Evolutionary conservation across 2,888 invertebrate genomes (phyloP).

Genomic region (Pantelozetes paolii): DNA sequence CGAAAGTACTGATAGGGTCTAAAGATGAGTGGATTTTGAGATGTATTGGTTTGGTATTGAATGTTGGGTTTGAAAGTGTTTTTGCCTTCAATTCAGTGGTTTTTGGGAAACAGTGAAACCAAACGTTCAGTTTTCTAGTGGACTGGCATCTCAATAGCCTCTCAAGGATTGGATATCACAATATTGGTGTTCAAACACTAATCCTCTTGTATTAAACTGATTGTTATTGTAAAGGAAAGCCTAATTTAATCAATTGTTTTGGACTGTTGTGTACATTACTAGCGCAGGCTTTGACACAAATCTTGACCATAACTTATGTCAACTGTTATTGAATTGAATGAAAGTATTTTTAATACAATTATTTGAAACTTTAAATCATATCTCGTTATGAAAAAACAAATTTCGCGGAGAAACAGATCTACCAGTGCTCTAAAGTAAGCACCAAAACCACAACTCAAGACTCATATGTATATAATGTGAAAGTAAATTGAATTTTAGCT

Average conservation of each 20-base stretch:
- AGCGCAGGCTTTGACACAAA: not conserved
- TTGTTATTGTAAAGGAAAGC: constrained; percentile 25
- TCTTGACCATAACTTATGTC: no score
- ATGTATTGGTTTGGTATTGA: not conserved
- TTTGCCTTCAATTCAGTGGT: not conserved
- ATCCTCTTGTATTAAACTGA: constrained; percentile 22
- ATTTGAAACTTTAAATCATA: no score
- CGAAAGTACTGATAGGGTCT: not conserved
- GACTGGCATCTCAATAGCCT: not conserved
- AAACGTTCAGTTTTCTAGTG: not conserved
- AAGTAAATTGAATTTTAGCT: not conserved
- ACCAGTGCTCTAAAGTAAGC: no score
- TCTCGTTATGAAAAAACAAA: no score
- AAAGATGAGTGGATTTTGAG: not conserved
- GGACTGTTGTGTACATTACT: not conserved
- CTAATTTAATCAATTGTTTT: constrained; percentile 29
- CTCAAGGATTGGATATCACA: constrained; percentile 18
- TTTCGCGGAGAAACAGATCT: no score
- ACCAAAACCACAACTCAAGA: no score
- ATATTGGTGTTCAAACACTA: constrained; percentile 25
- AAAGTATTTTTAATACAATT: no score
- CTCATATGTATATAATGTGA: not conserved
- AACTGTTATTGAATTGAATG: no score
- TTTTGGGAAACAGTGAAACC: not conserved
- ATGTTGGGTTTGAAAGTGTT: not conserved